Base-by-base conservation (phyloP, 1,140 invertebrate genomes). In the Sminthurinus signatus region DNA sequence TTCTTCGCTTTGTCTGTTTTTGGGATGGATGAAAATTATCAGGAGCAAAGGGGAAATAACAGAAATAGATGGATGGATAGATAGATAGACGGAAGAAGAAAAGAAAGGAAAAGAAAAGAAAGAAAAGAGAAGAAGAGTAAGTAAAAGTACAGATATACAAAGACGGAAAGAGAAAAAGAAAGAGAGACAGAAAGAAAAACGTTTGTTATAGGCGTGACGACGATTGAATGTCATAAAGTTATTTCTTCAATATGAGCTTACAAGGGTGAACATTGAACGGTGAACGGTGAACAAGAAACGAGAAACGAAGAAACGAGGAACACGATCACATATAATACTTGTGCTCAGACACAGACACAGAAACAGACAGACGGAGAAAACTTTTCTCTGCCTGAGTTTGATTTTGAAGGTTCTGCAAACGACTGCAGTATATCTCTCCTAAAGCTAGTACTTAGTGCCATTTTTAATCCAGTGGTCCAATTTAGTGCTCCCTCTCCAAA, bases 221-320 rank as follows among this genome's bases (percentile, higher is more conserved):
- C 61, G 43, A 60, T 65, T 60, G 57, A 65, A 43, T 32, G 32
- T 65, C 63, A 65, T 65, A 65, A 65, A 65, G 51, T 65, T 65
- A 65, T 65, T 64, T 52, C 42, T 50, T 54, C 63, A 52, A 44
- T 55, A 60, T 60, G 39, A 36, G 51, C 28, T 27, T n/a, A n/a
- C n/a, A 27, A 23, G 51, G 21, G 27, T 12, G 4, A 10, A 54
- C 23, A 31, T 25, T 48, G 19, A 48, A 19, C 3, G 17, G 19
- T 8, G 17, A 8, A 4, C 44, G 17, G 44, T 5, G 17, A 4
- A n/a, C 8, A 19, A n/a, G 17, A 48, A n/a, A n/a, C 44, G 32
- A 21, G 15, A 19, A 19, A 56, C 29, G 2, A 50, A 21, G n/a
- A 21, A n/a, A n/a, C n/a, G n/a, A n/a, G n/a, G n/a, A n/a, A n/a